Evolutionary conservation across 2,113 vertebrate genomes (phyloP), one percentile per base, ranked within the genome.

Genomic region (Calypte anna): DNA sequence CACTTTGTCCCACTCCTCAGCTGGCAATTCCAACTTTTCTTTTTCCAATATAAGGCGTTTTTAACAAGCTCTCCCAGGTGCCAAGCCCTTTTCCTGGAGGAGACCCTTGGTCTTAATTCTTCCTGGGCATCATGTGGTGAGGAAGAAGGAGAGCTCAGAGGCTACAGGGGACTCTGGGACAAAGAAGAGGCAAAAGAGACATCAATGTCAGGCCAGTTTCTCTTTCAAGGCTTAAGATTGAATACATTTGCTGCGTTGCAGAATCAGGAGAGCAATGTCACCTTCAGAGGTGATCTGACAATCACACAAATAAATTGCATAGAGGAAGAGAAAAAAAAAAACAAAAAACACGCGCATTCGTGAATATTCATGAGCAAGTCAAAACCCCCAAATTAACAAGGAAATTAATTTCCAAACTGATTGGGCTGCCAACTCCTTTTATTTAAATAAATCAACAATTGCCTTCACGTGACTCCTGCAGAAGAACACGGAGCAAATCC

Each of bases 331-430:
- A 4, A 20, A 27, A 63, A 48, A 59, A 61, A n/a, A 59, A 51
- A 82, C 4, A 90, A 48, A 94, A 36, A 86, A 95, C 36, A 40
- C 11, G 40, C 40, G 86, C 51, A 55, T 90, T 91, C 80, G 92
- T 96, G 94, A 96, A 97, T 97, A 97, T 96, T 96, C 95, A 97
- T 94, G 87, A 97, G 90, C 91, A 90, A 96, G 96, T 96, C 88
- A 95, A 96, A 94, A 74, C 83, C 83, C 86, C 86, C 69, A 89
- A 96, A 97, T 96, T 96, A 97, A 96, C 92, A 95, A 88, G 94
- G 93, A 97, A 91, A 96, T 97, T 97, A 96, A 97, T 97, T 97
- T 91, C 86, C 88, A 95, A 95, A 95, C 89, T 97, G 96, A 97
- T 97, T 96, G 96, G 95, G 48, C 83, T 97, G 96, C 86, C 94